Evolutionary conservation across 2,113 vertebrate species (phyloP).

Genomic region (Pseudonaja textilis): DNA sequence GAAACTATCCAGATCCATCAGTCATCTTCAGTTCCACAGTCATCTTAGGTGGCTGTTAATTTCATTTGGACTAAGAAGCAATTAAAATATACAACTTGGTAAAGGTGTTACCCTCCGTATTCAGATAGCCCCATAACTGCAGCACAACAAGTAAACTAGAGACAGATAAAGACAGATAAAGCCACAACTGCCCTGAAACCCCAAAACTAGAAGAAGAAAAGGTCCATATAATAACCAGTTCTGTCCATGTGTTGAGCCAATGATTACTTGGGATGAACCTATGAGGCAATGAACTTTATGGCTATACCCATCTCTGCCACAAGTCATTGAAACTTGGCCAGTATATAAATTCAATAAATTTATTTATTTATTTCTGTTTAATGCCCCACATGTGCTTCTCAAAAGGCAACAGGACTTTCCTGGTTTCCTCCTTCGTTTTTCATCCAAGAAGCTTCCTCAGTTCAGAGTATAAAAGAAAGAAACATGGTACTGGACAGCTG

Average conservation of each 20-base stretch:
- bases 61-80: neutral
- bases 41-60: neutral
- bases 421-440: neutral
- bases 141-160: neutral
- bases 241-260: neutral
- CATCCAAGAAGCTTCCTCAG: neutral
- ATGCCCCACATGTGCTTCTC: neutral
- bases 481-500: neutral
- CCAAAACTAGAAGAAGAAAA: neutral
- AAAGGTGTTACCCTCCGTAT: neutral
- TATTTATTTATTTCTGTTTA: neutral
- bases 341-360: neutral
- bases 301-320: neutral
- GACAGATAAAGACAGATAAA: neutral
- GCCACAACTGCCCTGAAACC: neutral
- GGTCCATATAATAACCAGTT: neutral
- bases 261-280: neutral
- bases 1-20: neutral
- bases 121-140: neutral
- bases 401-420: neutral
- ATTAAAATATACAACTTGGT: neutral
- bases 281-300: neutral
- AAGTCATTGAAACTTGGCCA: neutral
- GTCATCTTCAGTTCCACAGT: neutral
- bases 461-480: neutral